Conservation (phyloP, 2,888 invertebrate genomes). For the Andrena fulva region DNA sequence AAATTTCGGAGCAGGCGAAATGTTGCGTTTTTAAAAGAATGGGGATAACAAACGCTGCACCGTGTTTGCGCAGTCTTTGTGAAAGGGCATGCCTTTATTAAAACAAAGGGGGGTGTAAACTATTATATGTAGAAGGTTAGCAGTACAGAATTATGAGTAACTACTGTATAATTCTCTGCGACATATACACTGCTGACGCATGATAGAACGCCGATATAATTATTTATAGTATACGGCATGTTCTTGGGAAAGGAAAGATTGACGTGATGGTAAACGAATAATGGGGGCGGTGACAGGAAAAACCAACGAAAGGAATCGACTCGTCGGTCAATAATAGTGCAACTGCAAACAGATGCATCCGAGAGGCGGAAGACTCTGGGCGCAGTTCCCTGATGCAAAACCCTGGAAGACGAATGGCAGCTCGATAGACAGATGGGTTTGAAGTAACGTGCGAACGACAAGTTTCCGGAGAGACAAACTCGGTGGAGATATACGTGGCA, state of each 20-base stretch:
- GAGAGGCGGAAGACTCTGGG: constrained; percentile 14
- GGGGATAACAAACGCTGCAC: neutral
- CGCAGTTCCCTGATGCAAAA: constrained; percentile 48
- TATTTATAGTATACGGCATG: neutral
- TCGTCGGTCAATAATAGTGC: constrained; percentile 26
- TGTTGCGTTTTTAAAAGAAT: neutral
- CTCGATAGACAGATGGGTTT: constrained; percentile 41
- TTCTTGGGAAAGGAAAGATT: neutral
- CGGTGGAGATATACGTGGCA: constrained; percentile 12
- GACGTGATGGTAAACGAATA: constrained; percentile 22
- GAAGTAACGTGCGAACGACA: constrained; percentile 50
- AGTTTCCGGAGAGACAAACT: constrained; percentile 34
- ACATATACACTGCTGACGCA: no score
- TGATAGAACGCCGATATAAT: neutral
- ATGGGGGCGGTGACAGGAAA: constrained; percentile 1
- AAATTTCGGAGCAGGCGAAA: constrained; percentile 12
- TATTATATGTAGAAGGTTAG: no score
- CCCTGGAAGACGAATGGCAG: constrained; percentile 52
- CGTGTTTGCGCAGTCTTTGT: neutral
- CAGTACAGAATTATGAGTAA: no score
- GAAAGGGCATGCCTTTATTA: neutral
- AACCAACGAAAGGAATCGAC: constrained; percentile 26
- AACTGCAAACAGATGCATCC: constrained; percentile 41
- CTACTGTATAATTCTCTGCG: no score
- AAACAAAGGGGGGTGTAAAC: neutral